Percentiles rank a stretch among this genome's conserved stretches.
Conservation (phyloP, 2,888 invertebrate species). For the Stomorhina lunata region DNA sequence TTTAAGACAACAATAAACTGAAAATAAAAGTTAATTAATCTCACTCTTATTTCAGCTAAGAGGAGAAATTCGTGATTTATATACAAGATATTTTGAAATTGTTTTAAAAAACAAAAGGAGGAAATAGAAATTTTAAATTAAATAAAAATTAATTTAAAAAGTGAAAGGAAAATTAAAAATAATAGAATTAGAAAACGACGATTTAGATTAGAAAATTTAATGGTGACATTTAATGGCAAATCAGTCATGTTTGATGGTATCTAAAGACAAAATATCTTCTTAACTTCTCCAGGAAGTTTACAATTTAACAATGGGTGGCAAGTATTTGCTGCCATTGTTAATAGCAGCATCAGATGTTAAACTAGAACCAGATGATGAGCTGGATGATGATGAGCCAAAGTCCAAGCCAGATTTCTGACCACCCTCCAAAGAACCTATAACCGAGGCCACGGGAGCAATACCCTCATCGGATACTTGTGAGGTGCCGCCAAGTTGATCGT, state of each 20-base stretch:
- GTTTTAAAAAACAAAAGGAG: too few relatives aligned
- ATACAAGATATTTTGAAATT: too few relatives aligned
- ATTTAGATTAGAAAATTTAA: constrained; percentile 17
- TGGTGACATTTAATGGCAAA: constrained; percentile 59
- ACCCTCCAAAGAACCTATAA: constrained; percentile 75
- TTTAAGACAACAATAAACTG: constrained; percentile 26
- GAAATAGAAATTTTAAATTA: constrained; percentile 46
- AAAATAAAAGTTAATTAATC: constrained; percentile 34
- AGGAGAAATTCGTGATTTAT: constrained; percentile 31
- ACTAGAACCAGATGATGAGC: constrained; percentile 8
- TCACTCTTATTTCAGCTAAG: constrained; percentile 15
- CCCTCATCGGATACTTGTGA: constrained; percentile 78
- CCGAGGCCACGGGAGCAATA: constrained; percentile 77
- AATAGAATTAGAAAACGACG: background rate
- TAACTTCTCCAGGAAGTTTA: constrained; percentile 20
- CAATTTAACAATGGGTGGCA: constrained; percentile 70
- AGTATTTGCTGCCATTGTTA: constrained; percentile 67
- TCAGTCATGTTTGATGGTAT: constrained; percentile 65
- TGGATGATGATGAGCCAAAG: constrained; percentile 9
- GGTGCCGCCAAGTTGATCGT: constrained; percentile 78
- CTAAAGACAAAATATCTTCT: constrained; percentile 8
- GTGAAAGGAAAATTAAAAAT: too few relatives aligned
- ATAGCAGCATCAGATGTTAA: background rate
- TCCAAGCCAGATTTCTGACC: constrained; percentile 24
- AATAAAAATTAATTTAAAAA: constrained; percentile 29